Conservation (phyloP, 2,888 invertebrate genomes). For the Drosophila koepferae region DNA sequence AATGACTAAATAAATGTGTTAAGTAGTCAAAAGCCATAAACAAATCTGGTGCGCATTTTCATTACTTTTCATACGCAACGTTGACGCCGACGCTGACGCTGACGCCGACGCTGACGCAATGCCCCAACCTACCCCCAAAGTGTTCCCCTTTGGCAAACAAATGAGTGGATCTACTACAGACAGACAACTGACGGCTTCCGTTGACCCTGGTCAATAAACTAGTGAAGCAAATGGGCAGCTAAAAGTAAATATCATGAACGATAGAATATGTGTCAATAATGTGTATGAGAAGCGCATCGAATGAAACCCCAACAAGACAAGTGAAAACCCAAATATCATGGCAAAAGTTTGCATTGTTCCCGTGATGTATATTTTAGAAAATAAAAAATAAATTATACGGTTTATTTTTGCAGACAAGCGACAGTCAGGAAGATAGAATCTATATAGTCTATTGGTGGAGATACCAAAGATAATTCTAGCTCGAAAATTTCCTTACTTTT, state of each 20-base stretch:
- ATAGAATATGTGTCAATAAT: conserved; percentile 60
- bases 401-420: background rate
- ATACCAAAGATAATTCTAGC: background rate
- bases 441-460: background rate
- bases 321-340: background rate
- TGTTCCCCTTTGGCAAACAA: conserved; percentile 1
- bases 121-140: conserved; percentile 6
- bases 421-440: background rate
- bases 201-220: conserved; percentile 74
- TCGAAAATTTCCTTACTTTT: too few species aligned
- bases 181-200: conserved; percentile 66
- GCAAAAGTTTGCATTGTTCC: background rate
- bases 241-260: conserved; percentile 52
- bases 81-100: conserved; percentile 53
- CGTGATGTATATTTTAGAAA: background rate
- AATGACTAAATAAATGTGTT: conserved; percentile 58
- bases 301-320: conserved; percentile 7
- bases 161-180: conserved; percentile 2
- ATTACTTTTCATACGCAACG: conserved; percentile 61
- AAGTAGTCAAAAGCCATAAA: conserved; percentile 57
- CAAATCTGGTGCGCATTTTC: conserved; percentile 47
- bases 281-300: conserved; percentile 17
- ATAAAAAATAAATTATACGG: background rate
- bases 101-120: conserved; percentile 53
- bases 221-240: conserved; percentile 36